phyloP scores from a whole-genome alignment of 2,888 invertebrate genomes.

The Epiperipatus broadwayi region DNA sequence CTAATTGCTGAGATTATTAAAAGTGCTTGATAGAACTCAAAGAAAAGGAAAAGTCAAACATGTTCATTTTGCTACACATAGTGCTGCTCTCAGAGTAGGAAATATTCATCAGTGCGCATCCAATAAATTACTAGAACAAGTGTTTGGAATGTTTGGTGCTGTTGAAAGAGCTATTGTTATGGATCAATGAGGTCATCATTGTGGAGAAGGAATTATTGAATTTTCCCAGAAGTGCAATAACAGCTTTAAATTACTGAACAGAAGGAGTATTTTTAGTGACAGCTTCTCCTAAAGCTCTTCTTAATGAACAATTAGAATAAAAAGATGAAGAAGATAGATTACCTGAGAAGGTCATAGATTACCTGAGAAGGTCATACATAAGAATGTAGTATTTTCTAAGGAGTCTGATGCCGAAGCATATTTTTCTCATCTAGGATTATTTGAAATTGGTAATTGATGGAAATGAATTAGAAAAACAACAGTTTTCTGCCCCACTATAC shows the following conservation, averaged over 20 bases:
- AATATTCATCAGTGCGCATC: conserved; percentile 80
- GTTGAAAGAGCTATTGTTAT: conserved; percentile 81
- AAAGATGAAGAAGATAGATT: conserved; percentile 82
- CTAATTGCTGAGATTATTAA: conserved; percentile 84
- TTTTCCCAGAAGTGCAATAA: conserved; percentile 68
- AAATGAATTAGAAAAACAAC: no score
- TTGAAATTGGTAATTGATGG: no score
- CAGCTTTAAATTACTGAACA: conserved; percentile 67
- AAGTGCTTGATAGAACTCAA: conserved; percentile 71
- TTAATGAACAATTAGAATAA: conserved; percentile 73
- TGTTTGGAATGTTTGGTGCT: conserved; percentile 73
- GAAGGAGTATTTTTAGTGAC: conserved; percentile 78
- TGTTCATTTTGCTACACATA: conserved; percentile 85
- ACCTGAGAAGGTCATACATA: conserved; percentile 53
- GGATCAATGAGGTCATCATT: conserved; percentile 88
- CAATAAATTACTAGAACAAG: conserved; percentile 74
- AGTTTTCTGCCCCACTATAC: no score
- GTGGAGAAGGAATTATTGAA: conserved; percentile 92
- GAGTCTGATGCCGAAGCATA: no score
- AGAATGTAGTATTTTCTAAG: no score
- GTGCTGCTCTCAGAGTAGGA: conserved; percentile 72
- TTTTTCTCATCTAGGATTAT: no score
- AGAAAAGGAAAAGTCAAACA: conserved; percentile 66
- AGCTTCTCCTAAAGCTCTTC: conserved; percentile 62
- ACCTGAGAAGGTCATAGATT: no score